These are phyloP conservation scores for Diarsia brunnea DNA, from an alignment of 2,888 invertebrate genomes.

Conservation along the genomic window DNA sequence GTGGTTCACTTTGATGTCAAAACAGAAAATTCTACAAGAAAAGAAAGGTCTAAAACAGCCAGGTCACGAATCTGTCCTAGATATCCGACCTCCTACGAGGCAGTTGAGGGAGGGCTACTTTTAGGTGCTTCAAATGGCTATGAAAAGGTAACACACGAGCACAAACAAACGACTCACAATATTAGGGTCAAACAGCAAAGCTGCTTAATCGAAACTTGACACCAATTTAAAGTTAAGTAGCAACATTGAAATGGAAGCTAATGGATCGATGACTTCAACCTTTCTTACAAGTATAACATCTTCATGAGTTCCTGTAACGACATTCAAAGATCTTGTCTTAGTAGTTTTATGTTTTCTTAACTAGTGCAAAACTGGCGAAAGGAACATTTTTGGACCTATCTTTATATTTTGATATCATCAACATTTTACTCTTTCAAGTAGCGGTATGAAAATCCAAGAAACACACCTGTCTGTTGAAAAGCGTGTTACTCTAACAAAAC, in stretches of 20 bases:
- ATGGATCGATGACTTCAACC: background rate
- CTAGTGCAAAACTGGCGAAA: background rate
- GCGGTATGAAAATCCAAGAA: background rate
- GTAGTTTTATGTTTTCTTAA: background rate
- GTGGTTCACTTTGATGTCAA: background rate
- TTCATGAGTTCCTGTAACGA: no score
- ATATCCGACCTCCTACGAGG: slow-evolving; percentile 34
- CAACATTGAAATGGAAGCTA: background rate
- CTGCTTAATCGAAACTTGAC: slow-evolving; percentile 23
- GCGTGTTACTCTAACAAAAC: background rate
- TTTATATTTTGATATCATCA: background rate
- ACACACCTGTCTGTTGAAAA: background rate
- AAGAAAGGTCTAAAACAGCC: slow-evolving; percentile 17
- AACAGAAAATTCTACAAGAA: slow-evolving; percentile 4
- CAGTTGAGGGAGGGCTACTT: slow-evolving; percentile 4
- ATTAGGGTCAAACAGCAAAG: slow-evolving; percentile 24
- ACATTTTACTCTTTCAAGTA: no score
- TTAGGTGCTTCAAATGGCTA: slow-evolving; percentile 9
- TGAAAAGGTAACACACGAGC: background rate
- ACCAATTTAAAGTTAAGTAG: background rate
- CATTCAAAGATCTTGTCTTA: no score
- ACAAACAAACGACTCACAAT: background rate
- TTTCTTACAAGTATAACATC: background rate
- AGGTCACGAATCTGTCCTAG: slow-evolving; percentile 40
- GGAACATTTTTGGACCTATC: no score